Evolutionary conservation across 2,797 vertebrate genomes (phyloP).

Genomic region (Caiman crocodilus): DNA sequence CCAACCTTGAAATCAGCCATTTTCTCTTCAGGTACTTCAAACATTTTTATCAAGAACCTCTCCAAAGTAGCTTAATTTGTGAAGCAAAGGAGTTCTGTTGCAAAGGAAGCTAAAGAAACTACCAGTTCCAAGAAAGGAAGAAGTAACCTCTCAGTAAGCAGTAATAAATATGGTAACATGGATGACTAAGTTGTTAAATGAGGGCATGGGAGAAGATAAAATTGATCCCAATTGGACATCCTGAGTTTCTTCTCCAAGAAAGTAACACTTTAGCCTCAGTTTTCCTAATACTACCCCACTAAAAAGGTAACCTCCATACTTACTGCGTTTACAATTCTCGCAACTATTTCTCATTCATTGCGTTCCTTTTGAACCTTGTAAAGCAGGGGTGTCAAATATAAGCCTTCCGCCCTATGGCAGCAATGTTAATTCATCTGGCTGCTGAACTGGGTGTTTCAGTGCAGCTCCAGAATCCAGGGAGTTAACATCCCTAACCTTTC

Average conservation of each 20-base stretch:
- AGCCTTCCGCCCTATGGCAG: too few species aligned
- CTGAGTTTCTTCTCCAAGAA: slow-evolving; percentile 22
- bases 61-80: not conserved
- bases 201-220: not conserved
- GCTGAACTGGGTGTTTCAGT: too few species aligned
- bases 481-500: too few species aligned
- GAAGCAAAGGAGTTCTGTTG: not conserved
- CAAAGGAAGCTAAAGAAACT: not conserved
- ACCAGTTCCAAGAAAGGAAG: not conserved
- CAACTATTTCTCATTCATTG: not conserved
- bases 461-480: too few species aligned
- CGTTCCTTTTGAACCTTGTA: not conserved
- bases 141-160: not conserved
- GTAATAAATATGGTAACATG: not conserved
- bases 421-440: too few species aligned
- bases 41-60: not conserved
- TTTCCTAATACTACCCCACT: not conserved
- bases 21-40: not conserved
- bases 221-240: not conserved
- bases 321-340: not conserved
- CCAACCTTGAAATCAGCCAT: not conserved
- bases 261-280: slow-evolving; percentile 5
- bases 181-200: not conserved
- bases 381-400: not conserved
- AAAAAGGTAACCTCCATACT: not conserved